Base-by-base conservation (phyloP, 1,140 invertebrate genomes). In the Caenorhabditis briggsae region DNA sequence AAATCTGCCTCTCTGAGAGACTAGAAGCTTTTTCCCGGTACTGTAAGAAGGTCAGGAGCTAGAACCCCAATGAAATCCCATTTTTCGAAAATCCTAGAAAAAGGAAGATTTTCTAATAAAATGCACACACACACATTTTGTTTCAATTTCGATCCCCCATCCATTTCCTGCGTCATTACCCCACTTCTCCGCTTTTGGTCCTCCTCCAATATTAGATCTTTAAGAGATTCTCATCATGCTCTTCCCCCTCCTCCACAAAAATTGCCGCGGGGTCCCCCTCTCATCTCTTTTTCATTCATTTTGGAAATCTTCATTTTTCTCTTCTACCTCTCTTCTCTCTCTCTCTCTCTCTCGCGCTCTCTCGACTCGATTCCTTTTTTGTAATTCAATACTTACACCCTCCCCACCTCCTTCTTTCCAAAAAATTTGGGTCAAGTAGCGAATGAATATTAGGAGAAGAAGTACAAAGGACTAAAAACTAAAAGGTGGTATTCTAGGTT, bases 381-480 rank as follows among this genome's bases (percentile, higher is more conserved):
- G 64, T 70, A 70, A 70, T 70, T 70, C 64, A 43, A 70, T 70
- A 70, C 70, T 33, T 50, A 43, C 20, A 25, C 14, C 46, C 46
- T 11, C 70, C 14, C n/a, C 20, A 20, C 12, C n/a, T 25, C 65
- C 18, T 48, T 46, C 5, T 46, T 70, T 5, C 2, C 9, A 46
- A 78, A 20, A 70, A 70, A 70, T 43, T 78, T 53, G 70, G 70
- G 70, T 78, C 70, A 78, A 78, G 70, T 78, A 46, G 64, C 3
- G 18, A 46, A 65, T 5, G 41, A 18, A 70, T 16, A 46, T 18
- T 43, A 23, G n/a, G 5, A 7, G 16, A 41, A 41, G 12, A 12
- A 70, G 9, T 23, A 48, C 14, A 70, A 16, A 9, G 8, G 9
- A 5, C 12, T 8, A 70, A 70, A 46, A 48, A 70, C 12, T 46